Evolutionary conservation across 2,797 vertebrate genomes (phyloP).

Genomic region (Coreius guichenoti): DNA sequence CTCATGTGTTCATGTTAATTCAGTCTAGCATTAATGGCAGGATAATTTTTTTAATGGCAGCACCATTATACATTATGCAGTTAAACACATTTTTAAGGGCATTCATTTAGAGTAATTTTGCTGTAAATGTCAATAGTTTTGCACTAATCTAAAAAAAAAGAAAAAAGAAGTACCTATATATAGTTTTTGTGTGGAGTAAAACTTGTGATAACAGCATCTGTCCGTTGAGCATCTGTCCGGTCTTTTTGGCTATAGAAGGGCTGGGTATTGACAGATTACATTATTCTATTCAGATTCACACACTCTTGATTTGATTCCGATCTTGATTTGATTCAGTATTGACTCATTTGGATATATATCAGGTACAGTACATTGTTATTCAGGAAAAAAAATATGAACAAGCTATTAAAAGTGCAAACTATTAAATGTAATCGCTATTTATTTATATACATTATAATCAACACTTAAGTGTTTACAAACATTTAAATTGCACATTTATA

Average conservation of each 20-base stretch:
- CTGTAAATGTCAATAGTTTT: not conserved
- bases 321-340: too few relatives aligned
- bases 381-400: not conserved
- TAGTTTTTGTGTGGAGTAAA: not conserved
- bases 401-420: not conserved
- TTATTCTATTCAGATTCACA: not conserved
- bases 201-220: not conserved
- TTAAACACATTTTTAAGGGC: not conserved
- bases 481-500: not conserved
- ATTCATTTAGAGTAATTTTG: not conserved
- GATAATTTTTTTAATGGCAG: not conserved
- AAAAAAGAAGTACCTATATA: not conserved
- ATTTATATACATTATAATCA: not conserved
- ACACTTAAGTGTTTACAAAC: not conserved
- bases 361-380: not conserved
- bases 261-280: not conserved
- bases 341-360: not conserved
- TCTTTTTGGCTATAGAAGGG: not conserved
- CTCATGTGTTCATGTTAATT: constrained; percentile 8
- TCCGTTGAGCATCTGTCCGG: not conserved
- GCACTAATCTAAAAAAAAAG: not conserved
- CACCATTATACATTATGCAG: not conserved
- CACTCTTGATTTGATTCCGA: not conserved
- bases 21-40: not conserved
- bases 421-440: not conserved